These are phyloP conservation scores for Antheraea yamamai DNA, from an alignment of 2,888 invertebrate genomes.

Conservation along the genomic window DNA sequence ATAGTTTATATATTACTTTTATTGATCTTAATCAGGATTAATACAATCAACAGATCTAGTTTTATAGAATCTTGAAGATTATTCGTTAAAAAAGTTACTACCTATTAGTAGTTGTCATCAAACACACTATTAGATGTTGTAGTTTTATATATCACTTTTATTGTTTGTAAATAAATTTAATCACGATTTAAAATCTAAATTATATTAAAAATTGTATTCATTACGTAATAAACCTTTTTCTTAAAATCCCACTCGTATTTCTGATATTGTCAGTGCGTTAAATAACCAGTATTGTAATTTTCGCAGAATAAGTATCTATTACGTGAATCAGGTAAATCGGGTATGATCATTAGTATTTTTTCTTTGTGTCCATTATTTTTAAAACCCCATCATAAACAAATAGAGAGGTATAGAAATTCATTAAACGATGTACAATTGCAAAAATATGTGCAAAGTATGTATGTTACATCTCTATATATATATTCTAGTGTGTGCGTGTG, in stretches of 20 bases:
- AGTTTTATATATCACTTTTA: not conserved
- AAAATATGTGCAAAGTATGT: no score
- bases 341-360: not conserved
- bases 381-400: not conserved
- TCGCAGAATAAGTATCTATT: conserved; percentile 22
- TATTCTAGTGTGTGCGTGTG: no score
- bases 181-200: not conserved
- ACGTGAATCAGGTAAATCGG: not conserved
- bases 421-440: no score
- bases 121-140: no score
- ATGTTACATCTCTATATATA: no score
- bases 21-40: not conserved
- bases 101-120: no score
- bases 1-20: no score
- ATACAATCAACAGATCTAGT: not conserved
- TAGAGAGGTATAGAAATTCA: no score
- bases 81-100: no score
- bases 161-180: not conserved
- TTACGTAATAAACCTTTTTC: not conserved
- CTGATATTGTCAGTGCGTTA: conserved; percentile 12
- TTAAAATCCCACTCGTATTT: not conserved
- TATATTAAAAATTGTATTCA: not conserved
- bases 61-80: not conserved
- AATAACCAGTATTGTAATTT: conserved; percentile 24
- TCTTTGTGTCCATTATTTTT: not conserved